phyloP scores from a whole-genome alignment of 1,140 invertebrate species.

The Acromyrmex heyeri region DNA sequence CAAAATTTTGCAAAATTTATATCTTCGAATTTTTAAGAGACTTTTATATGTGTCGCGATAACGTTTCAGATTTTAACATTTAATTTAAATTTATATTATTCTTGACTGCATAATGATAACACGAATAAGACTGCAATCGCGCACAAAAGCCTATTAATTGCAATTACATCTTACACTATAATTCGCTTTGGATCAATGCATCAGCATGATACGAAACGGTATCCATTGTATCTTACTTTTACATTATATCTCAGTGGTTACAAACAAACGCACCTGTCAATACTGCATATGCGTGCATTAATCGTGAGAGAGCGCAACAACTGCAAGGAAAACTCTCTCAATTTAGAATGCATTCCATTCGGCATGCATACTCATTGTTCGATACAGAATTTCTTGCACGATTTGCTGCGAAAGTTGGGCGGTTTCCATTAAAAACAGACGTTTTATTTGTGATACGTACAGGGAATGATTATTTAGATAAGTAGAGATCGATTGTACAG shows the following conservation, averaged over 20 bases:
- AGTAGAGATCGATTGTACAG: constrained; percentile 6
- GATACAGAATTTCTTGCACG: constrained; percentile 28
- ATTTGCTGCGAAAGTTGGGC: constrained; percentile 6
- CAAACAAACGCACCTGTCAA: constrained; percentile 45
- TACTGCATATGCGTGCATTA: constrained; percentile 23
- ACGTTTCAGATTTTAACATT: background rate
- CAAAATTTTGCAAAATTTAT: background rate
- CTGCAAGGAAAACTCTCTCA: constrained; percentile 22
- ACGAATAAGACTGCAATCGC: background rate
- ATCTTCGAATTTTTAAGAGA: background rate
- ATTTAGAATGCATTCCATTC: constrained; percentile 21
- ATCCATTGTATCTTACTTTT: constrained; percentile 26
- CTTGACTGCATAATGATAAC: background rate
- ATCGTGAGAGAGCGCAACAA: constrained; percentile 28
- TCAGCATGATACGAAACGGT: constrained; percentile 10
- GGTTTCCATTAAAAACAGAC: background rate
- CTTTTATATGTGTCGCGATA: background rate
- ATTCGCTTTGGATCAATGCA: background rate
- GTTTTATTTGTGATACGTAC: background rate
- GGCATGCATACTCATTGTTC: constrained; percentile 42
- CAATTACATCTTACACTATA: background rate
- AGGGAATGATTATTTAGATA: constrained; percentile 5
- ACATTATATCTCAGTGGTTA: constrained; percentile 28
- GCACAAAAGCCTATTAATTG: constrained; percentile 1
- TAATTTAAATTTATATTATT: background rate